Conservation (phyloP, 1,140 invertebrate species). For the honey bee (Apis mellifera) region DNA sequence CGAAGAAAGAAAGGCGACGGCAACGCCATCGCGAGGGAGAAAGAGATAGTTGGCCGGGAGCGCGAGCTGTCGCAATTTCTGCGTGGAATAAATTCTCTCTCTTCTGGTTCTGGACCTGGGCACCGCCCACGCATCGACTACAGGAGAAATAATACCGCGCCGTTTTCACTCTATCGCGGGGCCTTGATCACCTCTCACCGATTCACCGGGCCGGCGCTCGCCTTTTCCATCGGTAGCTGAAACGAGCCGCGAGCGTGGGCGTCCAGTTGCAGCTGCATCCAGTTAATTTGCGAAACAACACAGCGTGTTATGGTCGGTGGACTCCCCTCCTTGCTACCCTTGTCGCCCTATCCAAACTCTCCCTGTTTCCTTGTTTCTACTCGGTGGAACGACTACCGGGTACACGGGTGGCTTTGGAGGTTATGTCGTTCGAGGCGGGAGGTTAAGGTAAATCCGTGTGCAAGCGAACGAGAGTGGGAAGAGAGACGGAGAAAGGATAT, state of each 20-base stretch:
- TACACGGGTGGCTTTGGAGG: neutral
- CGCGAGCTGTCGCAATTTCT: slow-evolving; percentile 6
- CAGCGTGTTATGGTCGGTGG: neutral
- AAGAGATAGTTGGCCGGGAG: neutral
- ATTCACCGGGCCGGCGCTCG: neutral
- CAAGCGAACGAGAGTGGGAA: neutral
- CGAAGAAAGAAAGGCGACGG: slow-evolving; percentile 31
- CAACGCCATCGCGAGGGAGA: neutral
- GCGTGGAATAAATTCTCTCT: slow-evolving; percentile 39
- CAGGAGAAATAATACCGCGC: slow-evolving; percentile 38
- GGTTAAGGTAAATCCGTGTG: neutral
- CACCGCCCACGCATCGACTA: slow-evolving; percentile 13
- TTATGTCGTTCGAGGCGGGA: too few species aligned
- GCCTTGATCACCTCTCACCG: slow-evolving; percentile 43
- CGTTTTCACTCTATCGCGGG: slow-evolving; percentile 42
- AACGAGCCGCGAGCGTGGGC: slow-evolving; percentile 28
- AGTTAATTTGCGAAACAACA: slow-evolving; percentile 44
- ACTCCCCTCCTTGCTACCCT: neutral
- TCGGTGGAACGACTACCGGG: neutral
- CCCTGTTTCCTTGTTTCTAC: neutral
- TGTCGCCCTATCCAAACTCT: neutral
- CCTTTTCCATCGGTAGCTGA: slow-evolving; percentile 25
- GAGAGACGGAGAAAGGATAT: neutral
- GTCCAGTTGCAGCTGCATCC: slow-evolving; percentile 53
- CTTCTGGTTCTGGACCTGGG: neutral